Conservation (phyloP, 2,888 invertebrate species). For the Exocentrus adspersus region DNA sequence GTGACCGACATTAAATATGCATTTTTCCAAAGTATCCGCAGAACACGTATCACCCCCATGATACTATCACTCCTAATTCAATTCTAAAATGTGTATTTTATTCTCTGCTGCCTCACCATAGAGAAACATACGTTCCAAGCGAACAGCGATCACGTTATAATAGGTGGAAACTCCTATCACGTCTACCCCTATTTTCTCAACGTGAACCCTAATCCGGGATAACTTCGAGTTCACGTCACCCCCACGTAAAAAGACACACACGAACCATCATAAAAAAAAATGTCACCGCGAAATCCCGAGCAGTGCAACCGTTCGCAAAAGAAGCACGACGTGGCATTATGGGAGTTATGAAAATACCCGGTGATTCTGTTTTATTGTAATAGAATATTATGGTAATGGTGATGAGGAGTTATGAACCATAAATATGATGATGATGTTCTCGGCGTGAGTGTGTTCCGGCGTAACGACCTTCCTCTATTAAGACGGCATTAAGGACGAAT, state of each 20-base stretch:
- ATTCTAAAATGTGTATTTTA: background rate
- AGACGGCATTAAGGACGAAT: background rate
- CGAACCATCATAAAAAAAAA: conserved; percentile 12
- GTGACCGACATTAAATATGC: too few relatives aligned
- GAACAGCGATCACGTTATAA: conserved; percentile 11
- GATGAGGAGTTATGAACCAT: conserved; percentile 1
- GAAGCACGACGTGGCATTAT: conserved; percentile 1
- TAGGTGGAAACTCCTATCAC: conserved; percentile 13
- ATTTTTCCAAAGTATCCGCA: too few relatives aligned
- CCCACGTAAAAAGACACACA: conserved; percentile 2
- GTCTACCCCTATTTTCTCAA: conserved; percentile 1
- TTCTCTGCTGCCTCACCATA: background rate
- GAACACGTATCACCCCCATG: too few relatives aligned
- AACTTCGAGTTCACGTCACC: conserved; percentile 1
- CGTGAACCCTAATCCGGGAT: conserved; percentile 17
- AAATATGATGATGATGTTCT: background rate
- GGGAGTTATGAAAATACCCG: conserved; percentile 4
- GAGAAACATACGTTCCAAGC: background rate
- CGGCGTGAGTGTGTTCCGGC: background rate
- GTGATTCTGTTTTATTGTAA: conserved; percentile 3
- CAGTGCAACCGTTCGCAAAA: conserved; percentile 2
- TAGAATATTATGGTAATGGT: background rate
- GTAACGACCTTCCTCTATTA: background rate
- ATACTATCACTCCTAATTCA: too few relatives aligned
- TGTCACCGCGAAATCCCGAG: conserved; percentile 1